Evolutionary conservation across 2,797 vertebrate genomes (phyloP), one percentile per base, ranked within the genome.

Genomic region (Spea hammondii): DNA sequence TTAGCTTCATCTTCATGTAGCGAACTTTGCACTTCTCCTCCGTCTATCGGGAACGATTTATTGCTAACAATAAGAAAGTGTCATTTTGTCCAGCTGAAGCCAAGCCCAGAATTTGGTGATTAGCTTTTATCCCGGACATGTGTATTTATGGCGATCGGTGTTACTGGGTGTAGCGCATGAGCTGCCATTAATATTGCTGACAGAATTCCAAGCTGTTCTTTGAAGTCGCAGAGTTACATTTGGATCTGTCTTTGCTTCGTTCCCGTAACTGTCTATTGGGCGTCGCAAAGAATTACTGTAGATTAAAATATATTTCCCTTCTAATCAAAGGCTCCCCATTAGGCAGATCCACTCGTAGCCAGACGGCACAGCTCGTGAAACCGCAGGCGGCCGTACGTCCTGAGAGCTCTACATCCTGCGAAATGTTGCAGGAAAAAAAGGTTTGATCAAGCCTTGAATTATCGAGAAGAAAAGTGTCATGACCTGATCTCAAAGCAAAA

Each of bases 221-320:
- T 65, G 9, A 54, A 46, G 57, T 53, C 17, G n/a, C 54, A 32
- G 75, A 59, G 68, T 77, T 45, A 45, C 57, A 77, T 50, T 72
- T 72, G 60, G 60, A 72, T 44, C 3, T 4, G 2, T 53, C 68
- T 70, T 11, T 2, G n/a, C 60, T 59, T 46, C 51, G 49, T 77
- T 78, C 70, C 77, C 70, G 77, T 72, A 78, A 78, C 10, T 78
- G 70, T 70, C 68, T 45, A 10, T 14, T 77, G 84, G 83, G 62
- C 10, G 8, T 50, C 74, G 70, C 17, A 0, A 0, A 62, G 73
- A 80, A 74, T 76, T 72, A 75, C 44, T 74, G 17, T 0, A 17
- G 66, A 79, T 66, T 59, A 65, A 78, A 78, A 78, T 66, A 65
- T 47, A 55, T 66, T 84, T 48, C 13, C n/a, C 8, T 17, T 62